These are phyloP conservation scores for Phrynosoma platyrhinos DNA, from an alignment of 2,113 vertebrate species.

Conservation along the genomic window DNA sequence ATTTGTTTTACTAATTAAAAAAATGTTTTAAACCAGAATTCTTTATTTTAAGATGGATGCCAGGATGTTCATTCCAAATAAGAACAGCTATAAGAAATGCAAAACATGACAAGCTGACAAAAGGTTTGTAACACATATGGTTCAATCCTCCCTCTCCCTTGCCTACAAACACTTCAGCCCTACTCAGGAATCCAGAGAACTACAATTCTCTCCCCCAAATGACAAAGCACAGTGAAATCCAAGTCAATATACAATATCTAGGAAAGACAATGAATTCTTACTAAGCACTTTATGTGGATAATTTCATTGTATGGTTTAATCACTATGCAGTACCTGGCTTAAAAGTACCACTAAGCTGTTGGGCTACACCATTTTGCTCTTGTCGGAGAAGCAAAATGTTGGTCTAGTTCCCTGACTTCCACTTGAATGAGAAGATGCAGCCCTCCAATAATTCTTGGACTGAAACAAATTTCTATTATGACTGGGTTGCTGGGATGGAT, in stretches of 20 bases:
- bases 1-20: constrained; percentile 3
- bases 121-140: not conserved
- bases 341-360: not conserved
- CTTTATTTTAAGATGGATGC: constrained; percentile 3
- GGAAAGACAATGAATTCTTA: not conserved
- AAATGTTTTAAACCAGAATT: not conserved
- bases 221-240: not conserved
- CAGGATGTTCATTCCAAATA: not conserved
- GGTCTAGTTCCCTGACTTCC: too few species aligned
- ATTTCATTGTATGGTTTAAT: not conserved
- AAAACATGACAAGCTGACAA: not conserved
- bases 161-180: not conserved
- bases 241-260: not conserved
- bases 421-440: too few species aligned
- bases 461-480: too few species aligned
- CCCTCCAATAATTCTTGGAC: too few species aligned
- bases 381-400: not conserved
- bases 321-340: not conserved
- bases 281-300: not conserved
- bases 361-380: not conserved
- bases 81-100: not conserved
- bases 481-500: too few species aligned
- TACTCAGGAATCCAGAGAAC: not conserved
- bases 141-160: not conserved
- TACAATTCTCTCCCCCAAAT: not conserved